Evolutionary conservation across 2,888 invertebrate species (phyloP), one percentile per base, ranked within the genome.

Genomic region (Ichneumon xanthorius): DNA sequence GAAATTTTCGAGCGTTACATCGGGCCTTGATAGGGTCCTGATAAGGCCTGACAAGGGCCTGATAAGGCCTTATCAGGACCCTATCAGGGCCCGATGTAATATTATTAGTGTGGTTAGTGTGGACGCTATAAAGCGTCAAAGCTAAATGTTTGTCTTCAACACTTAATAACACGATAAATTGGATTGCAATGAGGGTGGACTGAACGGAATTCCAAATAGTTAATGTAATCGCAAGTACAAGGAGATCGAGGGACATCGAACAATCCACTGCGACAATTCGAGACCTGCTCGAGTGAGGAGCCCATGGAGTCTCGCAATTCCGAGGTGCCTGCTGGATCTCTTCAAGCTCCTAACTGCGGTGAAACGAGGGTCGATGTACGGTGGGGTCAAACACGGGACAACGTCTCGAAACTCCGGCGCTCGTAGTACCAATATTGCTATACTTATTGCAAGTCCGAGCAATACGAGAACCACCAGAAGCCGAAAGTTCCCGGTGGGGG

Each of bases 301-400:
- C 61, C 80, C 14, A 75, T 55, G 63, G 75, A 83, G 68, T 75
- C 70, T 53, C 75, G 63, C 50, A 75, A 83, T 83, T 58, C 50
- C 40, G 75, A 75, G 73, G 77, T 70, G 16, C 48, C 82, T 71
- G 50, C 79, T 45, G 7, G 73, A 80, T 55, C 65, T 73, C n/a
- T 33, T 40, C 26, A 37, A 33, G 67, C 33, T 33, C 33, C 55
- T 55, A 72, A 76, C 71, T 84, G 86, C 84, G 79, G 80, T 68
- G n/a, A 67, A 84, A 82, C 63, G 82, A 76, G 81, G 78, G 84
- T 73, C 73, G 87, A 81, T 87, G 70, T 77, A 87, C 87, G 73
- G 26, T 19, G 58, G 76, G 88, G 88, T 90, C 88, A 89, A 89
- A 91, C 80, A 87, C 86, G 87, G 88, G 88, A 89, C 85, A 89